Percentiles rank a stretch among this genome's conserved stretches.
phyloP scores from a whole-genome alignment of 2,113 vertebrate genomes.

The Embiotoca jacksoni region DNA sequence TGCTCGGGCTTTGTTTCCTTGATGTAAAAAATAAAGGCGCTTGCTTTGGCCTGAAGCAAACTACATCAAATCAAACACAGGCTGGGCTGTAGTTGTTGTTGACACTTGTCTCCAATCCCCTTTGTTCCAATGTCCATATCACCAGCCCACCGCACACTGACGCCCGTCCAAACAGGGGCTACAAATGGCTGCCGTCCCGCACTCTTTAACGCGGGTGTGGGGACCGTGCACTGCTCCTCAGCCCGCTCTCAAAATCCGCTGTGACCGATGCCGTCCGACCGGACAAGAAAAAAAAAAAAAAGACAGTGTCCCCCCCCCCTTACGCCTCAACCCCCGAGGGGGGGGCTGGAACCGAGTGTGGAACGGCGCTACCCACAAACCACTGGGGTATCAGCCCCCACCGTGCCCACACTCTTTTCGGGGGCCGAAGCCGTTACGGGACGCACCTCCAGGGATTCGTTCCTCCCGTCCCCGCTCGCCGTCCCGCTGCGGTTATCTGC shows the following conservation, averaged over 20 bases:
- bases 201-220: conserved; percentile 59
- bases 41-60: conserved; percentile 47
- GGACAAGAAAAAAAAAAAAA: conserved; percentile 62
- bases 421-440: conserved; percentile 48
- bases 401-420: conserved; percentile 63
- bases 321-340: conserved; percentile 43
- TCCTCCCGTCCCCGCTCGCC: conserved; percentile 43
- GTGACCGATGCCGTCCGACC: conserved; percentile 69
- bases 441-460: conserved; percentile 68
- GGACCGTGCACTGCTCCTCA: conserved; percentile 48
- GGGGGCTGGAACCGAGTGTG: conserved; percentile 62
- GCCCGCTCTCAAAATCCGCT: conserved; percentile 54
- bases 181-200: conserved; percentile 60
- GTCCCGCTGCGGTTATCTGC: conserved; percentile 76
- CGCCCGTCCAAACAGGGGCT: conserved; percentile 70
- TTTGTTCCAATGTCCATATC: conserved; percentile 78
- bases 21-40: conserved; percentile 44
- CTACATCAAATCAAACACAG: conserved; percentile 64
- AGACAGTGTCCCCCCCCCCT: conserved; percentile 54
- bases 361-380: conserved; percentile 69
- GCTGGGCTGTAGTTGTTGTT: conserved; percentile 54
- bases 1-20: conserved; percentile 24
- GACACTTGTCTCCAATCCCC: conserved; percentile 71
- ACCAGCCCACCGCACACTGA: conserved; percentile 55
- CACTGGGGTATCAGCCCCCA: conserved; percentile 68